Base-by-base conservation (phyloP, 1,140 invertebrate genomes). In the Magallana ariakensis region DNA sequence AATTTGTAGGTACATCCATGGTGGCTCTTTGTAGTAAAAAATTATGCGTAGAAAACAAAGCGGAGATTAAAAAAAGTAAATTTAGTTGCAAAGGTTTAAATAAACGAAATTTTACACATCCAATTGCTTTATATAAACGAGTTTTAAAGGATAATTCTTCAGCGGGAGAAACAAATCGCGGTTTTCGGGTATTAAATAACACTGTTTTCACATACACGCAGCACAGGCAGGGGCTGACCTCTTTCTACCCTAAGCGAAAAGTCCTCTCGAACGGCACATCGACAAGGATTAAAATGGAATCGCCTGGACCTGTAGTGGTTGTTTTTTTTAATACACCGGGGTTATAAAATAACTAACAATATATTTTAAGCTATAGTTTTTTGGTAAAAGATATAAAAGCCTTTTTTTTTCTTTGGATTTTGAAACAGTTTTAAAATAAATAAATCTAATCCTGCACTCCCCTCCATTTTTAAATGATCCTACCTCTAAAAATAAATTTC, bases 11-110 rank as follows among this genome's bases (percentile, higher is more conserved):
- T 19, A 82, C 84, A 15, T 58, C 22, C 2, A 87, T 87, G 55
- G 58, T 87, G 1, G 82, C 62, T 6, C 83, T 88, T 16, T 86
- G 82, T 55, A 55, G 26, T 19, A 89, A 89, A 56, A 83, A 80
- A 10, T 87, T 85, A 56, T 86, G 86, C 56, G 87, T 88, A 9
- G 33, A 56, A 13, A 86, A 80, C 22, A 80, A 80, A 80, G 75
- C 75, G 75, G 26, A 80, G n/a, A 53, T 80, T 11, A 8, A 15
- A 80, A 13, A 80, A 80, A 8, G 22, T 33, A 80, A 80, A 80
- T 80, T 80, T 26, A 80, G 75, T 80, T 80, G 22, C 15, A 80
- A 80, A 62, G 58, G 58, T 33, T 11, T 80, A 22, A 19, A 26
- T 19, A 26, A 19, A 22, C 22, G 46, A 13, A 15, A 26, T 26